phyloP scores from a whole-genome alignment of 2,797 vertebrate genomes.

The Gallirallus australis region DNA sequence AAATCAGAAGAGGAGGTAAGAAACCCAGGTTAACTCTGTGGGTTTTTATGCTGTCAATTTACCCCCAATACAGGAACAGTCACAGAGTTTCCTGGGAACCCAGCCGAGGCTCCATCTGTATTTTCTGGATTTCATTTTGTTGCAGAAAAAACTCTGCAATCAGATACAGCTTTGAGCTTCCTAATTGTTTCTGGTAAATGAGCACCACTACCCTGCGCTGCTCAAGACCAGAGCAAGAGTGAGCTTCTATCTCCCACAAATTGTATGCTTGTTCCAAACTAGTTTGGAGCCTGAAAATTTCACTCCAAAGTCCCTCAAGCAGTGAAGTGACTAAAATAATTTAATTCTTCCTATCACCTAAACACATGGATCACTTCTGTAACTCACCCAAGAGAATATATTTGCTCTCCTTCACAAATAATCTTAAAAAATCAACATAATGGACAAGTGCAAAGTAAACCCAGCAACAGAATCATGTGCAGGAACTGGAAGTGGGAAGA shows the following conservation, averaged over 20 bases:
- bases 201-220: neutral
- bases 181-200: neutral
- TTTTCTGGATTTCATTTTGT: conserved; percentile 11
- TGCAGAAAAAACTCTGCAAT: conserved; percentile 14
- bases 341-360: neutral
- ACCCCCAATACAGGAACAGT: neutral
- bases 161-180: neutral
- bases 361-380: neutral
- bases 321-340: neutral
- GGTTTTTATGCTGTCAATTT: neutral
- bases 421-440: neutral
- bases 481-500: neutral
- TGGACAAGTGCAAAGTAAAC: neutral
- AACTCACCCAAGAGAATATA: neutral
- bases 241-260: neutral
- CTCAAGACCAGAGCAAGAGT: neutral
- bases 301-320: neutral
- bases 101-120: conserved; percentile 47
- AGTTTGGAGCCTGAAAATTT: neutral
- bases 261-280: neutral
- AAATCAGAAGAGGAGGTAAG: neutral
- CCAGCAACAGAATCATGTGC: neutral
- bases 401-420: neutral
- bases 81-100: conserved; percentile 17
- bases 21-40: neutral